phyloP scores from a whole-genome alignment of 2,113 vertebrate genomes.

The Equus przewalskii region DNA sequence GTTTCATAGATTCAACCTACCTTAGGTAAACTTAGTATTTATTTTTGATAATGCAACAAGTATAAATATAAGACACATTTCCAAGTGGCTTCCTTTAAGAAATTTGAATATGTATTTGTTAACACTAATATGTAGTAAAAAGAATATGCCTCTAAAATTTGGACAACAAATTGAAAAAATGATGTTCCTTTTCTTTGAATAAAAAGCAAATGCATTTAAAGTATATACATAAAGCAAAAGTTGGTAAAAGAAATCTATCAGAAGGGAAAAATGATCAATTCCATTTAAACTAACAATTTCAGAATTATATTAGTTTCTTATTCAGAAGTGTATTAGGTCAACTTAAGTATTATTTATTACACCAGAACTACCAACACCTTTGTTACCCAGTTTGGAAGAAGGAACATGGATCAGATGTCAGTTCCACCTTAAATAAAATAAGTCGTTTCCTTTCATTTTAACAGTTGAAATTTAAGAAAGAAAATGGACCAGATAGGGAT shows the following conservation, averaged over 20 bases:
- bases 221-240: background rate
- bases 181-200: background rate
- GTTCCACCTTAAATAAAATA: background rate
- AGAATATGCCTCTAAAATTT: slow-evolving; percentile 32
- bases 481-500: background rate
- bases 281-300: background rate
- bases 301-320: background rate
- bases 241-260: slow-evolving; percentile 3
- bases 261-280: background rate
- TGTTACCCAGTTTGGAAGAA: background rate
- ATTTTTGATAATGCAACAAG: background rate
- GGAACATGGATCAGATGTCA: background rate
- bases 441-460: slow-evolving; percentile 29
- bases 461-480: slow-evolving; percentile 51
- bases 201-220: slow-evolving; percentile 49
- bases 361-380: background rate
- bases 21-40: slow-evolving; percentile 12
- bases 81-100: background rate
- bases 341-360: background rate
- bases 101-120: background rate
- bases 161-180: slow-evolving; percentile 1
- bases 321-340: background rate
- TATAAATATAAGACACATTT: background rate
- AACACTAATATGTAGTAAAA: slow-evolving; percentile 35
- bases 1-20: background rate